Percentiles rank a stretch among this genome's conserved stretches.
These are phyloP conservation scores for Monomorium pharaonis DNA, from an alignment of 1,140 invertebrate genomes.

Conservation along the genomic window DNA sequence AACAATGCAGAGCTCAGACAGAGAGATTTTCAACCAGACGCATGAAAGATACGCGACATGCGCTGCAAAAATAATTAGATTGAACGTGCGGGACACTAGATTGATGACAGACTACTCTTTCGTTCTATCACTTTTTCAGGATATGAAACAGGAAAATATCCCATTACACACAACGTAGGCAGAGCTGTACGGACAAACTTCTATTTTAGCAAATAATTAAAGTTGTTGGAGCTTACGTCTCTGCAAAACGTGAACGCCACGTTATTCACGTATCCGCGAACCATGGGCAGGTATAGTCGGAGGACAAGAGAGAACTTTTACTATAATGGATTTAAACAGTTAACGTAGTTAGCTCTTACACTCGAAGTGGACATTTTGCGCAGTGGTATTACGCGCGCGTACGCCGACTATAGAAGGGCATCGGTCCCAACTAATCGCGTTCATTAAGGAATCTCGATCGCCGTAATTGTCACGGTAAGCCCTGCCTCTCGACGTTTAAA, in stretches of 20 bases:
- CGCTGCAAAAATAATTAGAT: background rate
- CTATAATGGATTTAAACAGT: slow-evolving; percentile 42
- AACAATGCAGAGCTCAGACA: background rate
- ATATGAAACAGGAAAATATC: background rate
- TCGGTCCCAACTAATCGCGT: background rate
- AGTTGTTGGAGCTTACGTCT: background rate
- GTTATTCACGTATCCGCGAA: background rate
- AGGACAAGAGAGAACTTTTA: slow-evolving; percentile 16
- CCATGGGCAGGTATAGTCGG: background rate
- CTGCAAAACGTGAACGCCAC: background rate
- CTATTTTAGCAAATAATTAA: slow-evolving; percentile 1
- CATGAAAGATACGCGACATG: background rate
- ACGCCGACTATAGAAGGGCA: background rate
- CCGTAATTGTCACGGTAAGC: background rate
- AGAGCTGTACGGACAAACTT: background rate
- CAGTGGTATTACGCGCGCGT: background rate
- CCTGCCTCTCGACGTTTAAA: background rate
- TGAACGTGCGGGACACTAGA: background rate
- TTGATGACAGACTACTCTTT: background rate
- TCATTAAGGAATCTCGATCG: background rate
- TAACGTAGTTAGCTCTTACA: slow-evolving; percentile 18
- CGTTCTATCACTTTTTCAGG: background rate
- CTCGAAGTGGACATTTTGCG: slow-evolving; percentile 11
- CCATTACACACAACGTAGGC: background rate
- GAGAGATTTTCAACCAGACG: background rate